A percentile compares a stretch with the other conserved stretches of the same genome.
These are phyloP conservation scores for Teleogryllus occipitalis DNA, from an alignment of 1,140 invertebrate genomes.

Conservation along the genomic window DNA sequence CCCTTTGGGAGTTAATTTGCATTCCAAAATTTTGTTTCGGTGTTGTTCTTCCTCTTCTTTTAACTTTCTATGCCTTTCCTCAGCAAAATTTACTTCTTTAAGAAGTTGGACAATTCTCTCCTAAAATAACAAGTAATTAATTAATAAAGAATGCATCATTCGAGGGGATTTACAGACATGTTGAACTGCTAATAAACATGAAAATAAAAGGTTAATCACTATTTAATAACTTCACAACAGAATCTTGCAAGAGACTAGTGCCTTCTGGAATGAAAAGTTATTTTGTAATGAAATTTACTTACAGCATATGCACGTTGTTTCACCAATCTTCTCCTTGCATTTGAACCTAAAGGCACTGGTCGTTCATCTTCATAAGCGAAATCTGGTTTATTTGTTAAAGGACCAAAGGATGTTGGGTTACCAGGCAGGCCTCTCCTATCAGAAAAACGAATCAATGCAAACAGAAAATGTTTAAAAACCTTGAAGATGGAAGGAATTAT, in stretches of 20 bases:
- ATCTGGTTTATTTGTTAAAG: conserved; percentile 29
- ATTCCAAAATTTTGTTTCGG: too few species aligned
- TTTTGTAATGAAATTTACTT: conserved; percentile 9
- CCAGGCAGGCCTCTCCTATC: conserved; percentile 23
- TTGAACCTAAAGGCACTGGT: conserved; percentile 25
- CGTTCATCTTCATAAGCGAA: conserved; percentile 30
- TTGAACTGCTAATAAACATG: neutral
- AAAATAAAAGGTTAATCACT: neutral
- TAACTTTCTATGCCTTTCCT: too few species aligned
- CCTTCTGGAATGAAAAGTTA: neutral
- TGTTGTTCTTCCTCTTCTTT: too few species aligned
- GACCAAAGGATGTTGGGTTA: conserved; percentile 28
- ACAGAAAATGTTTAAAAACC: too few species aligned
- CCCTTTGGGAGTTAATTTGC: too few species aligned
- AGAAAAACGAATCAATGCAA: neutral
- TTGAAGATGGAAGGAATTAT: too few species aligned
- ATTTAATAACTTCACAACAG: neutral
- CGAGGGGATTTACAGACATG: too few species aligned
- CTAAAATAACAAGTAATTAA: too few species aligned
- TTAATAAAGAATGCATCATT: too few species aligned
- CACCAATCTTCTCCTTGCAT: conserved; percentile 25
- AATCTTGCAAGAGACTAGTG: neutral
- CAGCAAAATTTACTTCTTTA: too few species aligned
- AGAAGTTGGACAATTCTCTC: too few species aligned
- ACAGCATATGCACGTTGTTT: conserved; percentile 27